Base-by-base conservation (phyloP, 2,797 vertebrate genomes). In the Mallotus villosus region DNA sequence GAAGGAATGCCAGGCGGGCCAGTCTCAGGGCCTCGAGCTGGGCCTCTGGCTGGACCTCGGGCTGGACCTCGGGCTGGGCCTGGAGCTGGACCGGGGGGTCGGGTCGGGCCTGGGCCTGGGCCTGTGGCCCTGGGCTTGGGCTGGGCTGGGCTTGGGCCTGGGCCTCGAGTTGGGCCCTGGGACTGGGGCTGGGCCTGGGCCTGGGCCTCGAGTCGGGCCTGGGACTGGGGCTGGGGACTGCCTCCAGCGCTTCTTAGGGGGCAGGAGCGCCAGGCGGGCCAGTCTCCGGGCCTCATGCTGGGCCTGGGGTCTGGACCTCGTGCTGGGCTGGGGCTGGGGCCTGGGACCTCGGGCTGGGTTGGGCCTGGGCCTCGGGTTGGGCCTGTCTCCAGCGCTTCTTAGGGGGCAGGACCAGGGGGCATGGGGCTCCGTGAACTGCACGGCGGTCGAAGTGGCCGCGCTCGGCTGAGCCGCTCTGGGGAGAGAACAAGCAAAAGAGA, bases 301-400 rank as follows among this genome's bases (percentile, higher is more conserved):
- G 51, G 51, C 11, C 37, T 41, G 4, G 37, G 37, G 37, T 1
- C n/a, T 41, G 37, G 37, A 2, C 37, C 9, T 41, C 1, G 9
- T 1, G 37, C 37, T 41, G 37, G 2, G 37, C 11, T 41, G 37
- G 37, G 37, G 32, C 4, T 32, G 32, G 25, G 25, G 25, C 32
- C 2, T 29, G 29, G 2, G 29, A 4, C 2, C 29, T 4, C 4
- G 29, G 29, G 29, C 29, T 4, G n/a, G n/a, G n/a, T n/a, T 25
- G 25, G 1, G 25, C 1, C 2, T 25, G 25, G 27, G 27, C 3
- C 27, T 29, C 3, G 27, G 27, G 8, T 0, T 41, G 37, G 9
- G 19, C 58, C 58, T 25, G n/a, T 11, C 22, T 60, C 58, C 58
- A 60, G 58, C 58, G 58, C 22, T 60, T 60, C 58, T 60, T 60